Conservation (phyloP, 2,888 invertebrate genomes). For the Boloria euphrosyne region DNA sequence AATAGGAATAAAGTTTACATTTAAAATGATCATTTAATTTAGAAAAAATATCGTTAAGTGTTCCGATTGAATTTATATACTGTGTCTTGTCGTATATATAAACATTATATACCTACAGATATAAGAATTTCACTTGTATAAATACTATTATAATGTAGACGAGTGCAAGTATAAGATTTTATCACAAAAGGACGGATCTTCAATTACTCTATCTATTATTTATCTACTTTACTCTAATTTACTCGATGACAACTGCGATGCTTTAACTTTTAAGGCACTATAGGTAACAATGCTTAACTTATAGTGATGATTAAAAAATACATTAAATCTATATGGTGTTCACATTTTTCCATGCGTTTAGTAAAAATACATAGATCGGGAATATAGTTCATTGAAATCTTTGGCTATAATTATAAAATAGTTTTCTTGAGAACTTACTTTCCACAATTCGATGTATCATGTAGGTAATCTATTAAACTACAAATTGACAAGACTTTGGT, state of each 20-base stretch:
- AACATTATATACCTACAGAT: conserved; percentile 9
- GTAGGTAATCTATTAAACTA: conserved; percentile 5
- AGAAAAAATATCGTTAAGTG: too few species aligned
- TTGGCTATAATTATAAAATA: conserved; percentile 41
- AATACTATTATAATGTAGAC: conserved; percentile 2
- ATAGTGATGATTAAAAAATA: background rate
- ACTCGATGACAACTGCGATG: conserved; percentile 1
- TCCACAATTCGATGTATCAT: background rate
- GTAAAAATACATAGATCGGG: background rate
- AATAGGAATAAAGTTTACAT: too few species aligned
- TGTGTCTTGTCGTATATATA: background rate
- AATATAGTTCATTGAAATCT: conserved; percentile 38
- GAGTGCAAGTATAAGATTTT: conserved; percentile 7
- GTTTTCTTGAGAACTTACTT: conserved; percentile 16
- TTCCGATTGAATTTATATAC: background rate
- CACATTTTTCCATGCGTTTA: background rate
- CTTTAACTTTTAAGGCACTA: conserved; percentile 22
- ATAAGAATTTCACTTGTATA: conserved; percentile 12
- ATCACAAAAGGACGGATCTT: conserved; percentile 22
- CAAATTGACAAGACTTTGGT: background rate
- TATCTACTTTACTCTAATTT: conserved; percentile 1
- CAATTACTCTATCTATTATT: conserved; percentile 4
- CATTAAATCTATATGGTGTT: background rate
- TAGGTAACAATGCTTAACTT: conserved; percentile 11
- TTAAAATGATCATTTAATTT: too few species aligned